phyloP scores from a whole-genome alignment of 2,888 invertebrate genomes.

The Resseliella maxima region DNA sequence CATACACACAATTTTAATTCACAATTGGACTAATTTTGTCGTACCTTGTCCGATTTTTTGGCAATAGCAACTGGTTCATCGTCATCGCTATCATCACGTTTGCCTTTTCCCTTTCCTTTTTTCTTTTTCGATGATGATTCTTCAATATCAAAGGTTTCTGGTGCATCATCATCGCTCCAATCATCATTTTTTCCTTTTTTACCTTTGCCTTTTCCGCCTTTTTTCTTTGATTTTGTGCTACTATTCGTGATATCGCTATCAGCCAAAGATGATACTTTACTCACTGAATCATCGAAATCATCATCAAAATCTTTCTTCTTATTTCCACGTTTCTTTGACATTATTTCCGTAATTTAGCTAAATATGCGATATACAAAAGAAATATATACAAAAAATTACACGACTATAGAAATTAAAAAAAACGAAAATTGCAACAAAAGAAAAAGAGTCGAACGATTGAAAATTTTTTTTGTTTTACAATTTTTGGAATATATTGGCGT shows the following conservation, averaged over 20 bases:
- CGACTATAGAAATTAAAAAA: not conserved
- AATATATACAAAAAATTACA: too few species aligned
- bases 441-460: too few species aligned
- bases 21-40: not conserved
- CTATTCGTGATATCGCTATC: conserved; percentile 69
- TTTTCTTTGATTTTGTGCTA: conserved; percentile 70
- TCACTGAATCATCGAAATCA: conserved; percentile 68
- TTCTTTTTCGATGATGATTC: conserved; percentile 33
- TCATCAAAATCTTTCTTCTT: conserved; percentile 73
- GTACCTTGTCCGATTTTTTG: conserved; percentile 14
- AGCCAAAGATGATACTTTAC: conserved; percentile 62
- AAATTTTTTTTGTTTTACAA: too few species aligned
- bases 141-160: conserved; percentile 9
- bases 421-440: not conserved
- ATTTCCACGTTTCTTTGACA: conserved; percentile 73
- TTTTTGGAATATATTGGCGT: too few species aligned
- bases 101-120: conserved; percentile 56
- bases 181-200: conserved; percentile 68
- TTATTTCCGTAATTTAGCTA: conserved; percentile 61
- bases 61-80: conserved; percentile 4
- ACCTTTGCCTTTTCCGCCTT: conserved; percentile 66
- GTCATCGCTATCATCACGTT: conserved; percentile 56
- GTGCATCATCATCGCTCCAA: conserved; percentile 66
- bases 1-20: too few species aligned
- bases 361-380: not conserved